Evolutionary conservation across 2,888 invertebrate genomes (phyloP), one percentile per base, ranked within the genome.

Genomic region (Electrophaes corylata): DNA sequence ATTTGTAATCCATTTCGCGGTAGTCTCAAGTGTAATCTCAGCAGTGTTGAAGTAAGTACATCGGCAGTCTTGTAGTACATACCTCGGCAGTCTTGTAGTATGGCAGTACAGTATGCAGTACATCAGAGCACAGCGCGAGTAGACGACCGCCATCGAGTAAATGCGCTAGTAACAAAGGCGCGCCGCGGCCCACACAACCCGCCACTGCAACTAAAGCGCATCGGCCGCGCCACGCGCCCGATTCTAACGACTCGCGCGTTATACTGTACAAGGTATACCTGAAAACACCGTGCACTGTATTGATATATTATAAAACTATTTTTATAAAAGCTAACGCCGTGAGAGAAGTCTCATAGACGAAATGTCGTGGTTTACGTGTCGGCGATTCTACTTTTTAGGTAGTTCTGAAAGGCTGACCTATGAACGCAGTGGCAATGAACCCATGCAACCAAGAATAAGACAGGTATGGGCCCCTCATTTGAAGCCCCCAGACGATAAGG

Each of bases 1-100:
- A 5, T 16, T 12, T 16, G 37, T 37, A 37, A 4, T 14, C n/a
- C n/a, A n/a, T n/a, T n/a, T n/a, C n/a, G n/a, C n/a, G n/a, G n/a
- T n/a, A n/a, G n/a, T n/a, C n/a, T n/a, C n/a, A n/a, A n/a, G 16
- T 14, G 14, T 14, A 35, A n/a, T 14, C 4, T 14, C 14, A 4
- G 4, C 14, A 3, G 37, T 16, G 16, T 37, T 16, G 14, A 16
- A 37, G 19, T 11, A 35, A 4, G 16, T 39, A 37, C 12, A 14
- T 44, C 47, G 4, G n/a, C 12, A 12, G n/a, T 12, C 20, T 41
- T 26, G 23, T 14, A 26, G 23, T 16, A 20, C 8, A 29, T 70
- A 95, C 96, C 92, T 97, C 97, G 5, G 96, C 96, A 51, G 96
- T 96, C 72, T 96, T 95, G 81, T 96, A 97, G 57, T 95, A 95